These are phyloP conservation scores for Parapsyche elsis DNA, from an alignment of 1,140 invertebrate species.

Conservation along the genomic window DNA sequence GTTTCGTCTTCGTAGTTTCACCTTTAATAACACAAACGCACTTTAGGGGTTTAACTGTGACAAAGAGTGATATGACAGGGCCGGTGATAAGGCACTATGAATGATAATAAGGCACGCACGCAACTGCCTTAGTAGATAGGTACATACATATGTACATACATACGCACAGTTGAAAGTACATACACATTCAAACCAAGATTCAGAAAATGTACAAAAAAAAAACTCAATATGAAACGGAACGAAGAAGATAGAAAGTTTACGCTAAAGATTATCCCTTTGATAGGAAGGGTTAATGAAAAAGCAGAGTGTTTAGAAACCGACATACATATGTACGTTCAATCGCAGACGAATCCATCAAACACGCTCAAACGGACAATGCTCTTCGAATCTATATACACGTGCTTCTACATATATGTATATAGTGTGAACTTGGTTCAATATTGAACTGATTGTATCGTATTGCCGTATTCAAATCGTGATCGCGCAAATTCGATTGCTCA, in stretches of 20 bases:
- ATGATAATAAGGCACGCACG: conserved; percentile 17
- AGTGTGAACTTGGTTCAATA: no score
- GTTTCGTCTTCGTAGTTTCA: background rate
- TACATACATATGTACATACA: background rate
- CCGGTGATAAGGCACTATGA: conserved; percentile 7
- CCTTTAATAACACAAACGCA: background rate
- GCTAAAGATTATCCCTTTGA: background rate
- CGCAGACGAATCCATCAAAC: no score
- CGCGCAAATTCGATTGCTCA: no score
- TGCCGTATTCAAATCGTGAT: no score
- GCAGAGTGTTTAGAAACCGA: background rate
- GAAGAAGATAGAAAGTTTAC: background rate
- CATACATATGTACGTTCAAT: background rate
- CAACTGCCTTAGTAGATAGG: background rate
- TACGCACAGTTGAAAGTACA: background rate
- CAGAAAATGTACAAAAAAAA: background rate
- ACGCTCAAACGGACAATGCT: no score
- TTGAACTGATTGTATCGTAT: no score
- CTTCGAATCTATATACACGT: no score
- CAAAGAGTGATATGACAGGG: conserved; percentile 22
- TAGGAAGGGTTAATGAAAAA: conserved; percentile 1
- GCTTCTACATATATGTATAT: no score
- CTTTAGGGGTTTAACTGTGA: conserved; percentile 2
- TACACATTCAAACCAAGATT: background rate
- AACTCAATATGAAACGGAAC: background rate